These are phyloP conservation scores for Hafferia zeledoni DNA, from an alignment of 2,797 vertebrate genomes.

Conservation along the genomic window DNA sequence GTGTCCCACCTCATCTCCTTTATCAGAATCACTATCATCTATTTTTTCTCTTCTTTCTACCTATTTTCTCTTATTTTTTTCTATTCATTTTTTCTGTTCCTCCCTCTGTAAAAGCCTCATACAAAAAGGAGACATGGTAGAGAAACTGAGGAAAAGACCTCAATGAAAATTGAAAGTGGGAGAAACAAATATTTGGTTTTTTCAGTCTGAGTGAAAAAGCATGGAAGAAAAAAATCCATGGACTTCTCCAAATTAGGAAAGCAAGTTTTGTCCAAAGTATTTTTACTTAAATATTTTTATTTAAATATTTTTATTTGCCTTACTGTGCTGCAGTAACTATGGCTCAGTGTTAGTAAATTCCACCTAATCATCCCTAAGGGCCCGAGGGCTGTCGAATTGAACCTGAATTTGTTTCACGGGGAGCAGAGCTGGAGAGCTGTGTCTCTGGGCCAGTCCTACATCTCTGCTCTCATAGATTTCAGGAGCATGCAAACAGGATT, in stretches of 20 bases:
- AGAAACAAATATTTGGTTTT: background rate
- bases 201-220: background rate
- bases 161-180: background rate
- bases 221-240: background rate
- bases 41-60: background rate
- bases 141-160: background rate
- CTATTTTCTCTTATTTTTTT: fast-evolving
- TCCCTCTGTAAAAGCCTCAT: background rate
- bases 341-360: fast-evolving
- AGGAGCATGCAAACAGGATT: conserved; percentile 47
- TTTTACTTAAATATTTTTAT: background rate
- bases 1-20: background rate
- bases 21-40: fast-evolving
- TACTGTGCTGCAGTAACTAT: background rate
- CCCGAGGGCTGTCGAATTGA: background rate
- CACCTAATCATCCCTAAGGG: background rate
- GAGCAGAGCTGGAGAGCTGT: background rate
- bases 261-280: background rate
- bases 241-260: background rate
- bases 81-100: background rate
- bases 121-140: background rate
- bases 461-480: conserved; percentile 40
- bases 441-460: background rate
- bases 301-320: background rate
- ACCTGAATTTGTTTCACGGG: background rate